Evolutionary conservation across 2,888 invertebrate genomes (phyloP).

Genomic region (Dyspetes luteomarginatus): DNA sequence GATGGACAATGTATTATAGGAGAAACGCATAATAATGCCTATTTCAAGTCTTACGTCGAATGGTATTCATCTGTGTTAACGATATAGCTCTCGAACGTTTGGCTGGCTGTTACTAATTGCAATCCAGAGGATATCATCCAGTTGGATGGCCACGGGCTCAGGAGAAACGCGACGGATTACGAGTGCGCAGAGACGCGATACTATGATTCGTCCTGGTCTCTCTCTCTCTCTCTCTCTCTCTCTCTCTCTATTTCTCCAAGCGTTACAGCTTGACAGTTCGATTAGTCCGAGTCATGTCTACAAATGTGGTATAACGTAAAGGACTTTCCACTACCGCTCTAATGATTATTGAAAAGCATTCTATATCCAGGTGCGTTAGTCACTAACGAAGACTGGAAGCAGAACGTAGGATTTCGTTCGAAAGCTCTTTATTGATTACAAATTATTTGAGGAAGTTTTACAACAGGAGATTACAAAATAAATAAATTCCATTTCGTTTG

Average conservation of each 20-base stretch:
- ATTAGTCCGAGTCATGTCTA: slow-evolving; percentile 55
- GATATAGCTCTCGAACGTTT: slow-evolving; percentile 36
- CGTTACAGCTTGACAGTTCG: slow-evolving; percentile 31
- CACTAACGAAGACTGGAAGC: too few species aligned
- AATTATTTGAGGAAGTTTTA: too few species aligned
- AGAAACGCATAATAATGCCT: background rate
- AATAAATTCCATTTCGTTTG: too few species aligned
- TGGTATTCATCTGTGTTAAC: slow-evolving; percentile 29
- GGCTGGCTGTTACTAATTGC: slow-evolving; percentile 50
- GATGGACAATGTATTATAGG: background rate
- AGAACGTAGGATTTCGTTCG: too few species aligned
- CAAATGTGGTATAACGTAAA: background rate
- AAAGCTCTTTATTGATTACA: too few species aligned
- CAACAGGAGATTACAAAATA: too few species aligned
- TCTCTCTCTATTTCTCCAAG: background rate
- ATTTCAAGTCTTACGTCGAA: background rate
- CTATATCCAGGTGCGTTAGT: too few species aligned
- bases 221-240: background rate
- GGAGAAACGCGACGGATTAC: slow-evolving; percentile 50
- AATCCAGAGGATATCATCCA: slow-evolving; percentile 45
- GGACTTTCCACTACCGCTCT: too few species aligned
- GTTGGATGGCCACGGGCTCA: slow-evolving; percentile 6
- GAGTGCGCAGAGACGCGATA: slow-evolving; percentile 34
- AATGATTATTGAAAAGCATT: background rate
- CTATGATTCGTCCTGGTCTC: slow-evolving; percentile 14